A percentile compares a stretch with the other conserved stretches of the same genome.
phyloP scores from a whole-genome alignment of 2,797 vertebrate species.

The Parauchenoglanis punctatus region DNA sequence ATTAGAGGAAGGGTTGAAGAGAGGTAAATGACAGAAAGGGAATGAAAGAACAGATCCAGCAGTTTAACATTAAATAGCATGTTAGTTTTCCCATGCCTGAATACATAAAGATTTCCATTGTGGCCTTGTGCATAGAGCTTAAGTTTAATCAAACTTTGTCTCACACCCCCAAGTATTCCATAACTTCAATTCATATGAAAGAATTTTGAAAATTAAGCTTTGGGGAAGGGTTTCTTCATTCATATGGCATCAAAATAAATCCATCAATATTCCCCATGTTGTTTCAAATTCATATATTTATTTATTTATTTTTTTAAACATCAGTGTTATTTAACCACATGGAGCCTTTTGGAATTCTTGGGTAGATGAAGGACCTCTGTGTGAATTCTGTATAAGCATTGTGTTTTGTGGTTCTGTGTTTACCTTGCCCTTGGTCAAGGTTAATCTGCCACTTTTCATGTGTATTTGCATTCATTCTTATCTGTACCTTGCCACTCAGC shows the following conservation, averaged over 20 bases:
- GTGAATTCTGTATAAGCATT: constrained; percentile 26
- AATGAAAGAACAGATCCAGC: constrained; percentile 9
- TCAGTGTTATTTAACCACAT: not conserved
- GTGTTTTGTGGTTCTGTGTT: constrained; percentile 55
- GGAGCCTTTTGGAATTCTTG: constrained; percentile 3
- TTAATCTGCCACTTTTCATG: constrained; percentile 81
- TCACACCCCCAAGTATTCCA: not conserved
- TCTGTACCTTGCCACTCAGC: constrained; percentile 76
- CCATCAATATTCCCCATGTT: no score
- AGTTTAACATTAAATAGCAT: constrained; percentile 6
- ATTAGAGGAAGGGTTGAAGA: constrained; percentile 12
- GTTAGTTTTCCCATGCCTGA: not conserved
- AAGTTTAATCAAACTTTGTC: not conserved
- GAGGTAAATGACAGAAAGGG: not conserved
- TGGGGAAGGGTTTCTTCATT: not conserved
- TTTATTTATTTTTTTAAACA: not conserved
- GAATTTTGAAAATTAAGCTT: not conserved
- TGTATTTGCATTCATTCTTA: constrained; percentile 83
- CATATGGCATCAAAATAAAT: not conserved
- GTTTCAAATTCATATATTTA: not conserved
- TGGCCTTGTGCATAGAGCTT: not conserved
- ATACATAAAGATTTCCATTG: not conserved
- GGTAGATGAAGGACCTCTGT: constrained; percentile 45
- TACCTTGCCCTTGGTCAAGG: constrained; percentile 79
- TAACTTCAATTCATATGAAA: not conserved